Evolutionary conservation across 2,113 vertebrate species (phyloP), one percentile per base, ranked within the genome.

Genomic region (Hydropotes inermis): DNA sequence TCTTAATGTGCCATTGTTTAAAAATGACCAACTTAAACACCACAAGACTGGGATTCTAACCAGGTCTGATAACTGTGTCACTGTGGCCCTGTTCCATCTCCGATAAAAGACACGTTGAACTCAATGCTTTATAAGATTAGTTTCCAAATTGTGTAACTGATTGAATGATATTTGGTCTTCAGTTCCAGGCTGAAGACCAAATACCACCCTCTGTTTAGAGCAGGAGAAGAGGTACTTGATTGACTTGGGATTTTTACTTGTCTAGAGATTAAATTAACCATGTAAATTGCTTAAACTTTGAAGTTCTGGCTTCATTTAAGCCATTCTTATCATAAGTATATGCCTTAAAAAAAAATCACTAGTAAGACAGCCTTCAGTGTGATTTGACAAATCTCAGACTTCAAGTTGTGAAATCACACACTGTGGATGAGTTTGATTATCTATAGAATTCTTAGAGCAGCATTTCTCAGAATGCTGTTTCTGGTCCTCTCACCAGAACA

Each of bases 311-410:
- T 96, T 94, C 43, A 47, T 79, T 97, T 92, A 95, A 91, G 52
- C 55, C 57, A 96, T 95, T 95, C 21, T 93, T 93, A 95, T 93
- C 36, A 43, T 88, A 90, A 88, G 64, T 93, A 95, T 88, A 95
- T 74, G 50, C 14, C 19, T 60, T 91, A 50, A 50, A 50, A 50
- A 47, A 50, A 50, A 50, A 50, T 61, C 54, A 78, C 43, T 39
- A 79, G 21, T 52, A 74, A 95, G 64, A 55, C 21, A 88, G 45
- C 8, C 13, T 96, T 97, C 52, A 88, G 57, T 45, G 50, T 11
- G 17, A 85, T 81, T 33, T 93, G 57, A 91, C 36, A 81, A 88
- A 93, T 82, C n/a, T 93, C n/a, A 94, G 82, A 87, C 82, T 93
- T 87, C 39, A 58, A 89, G 13, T 81, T 82, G 47, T 87, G 79